Evolutionary conservation across 2,888 invertebrate species (phyloP), one percentile per base, ranked within the genome.

Genomic region (Ommatoiulus sabulosus): DNA sequence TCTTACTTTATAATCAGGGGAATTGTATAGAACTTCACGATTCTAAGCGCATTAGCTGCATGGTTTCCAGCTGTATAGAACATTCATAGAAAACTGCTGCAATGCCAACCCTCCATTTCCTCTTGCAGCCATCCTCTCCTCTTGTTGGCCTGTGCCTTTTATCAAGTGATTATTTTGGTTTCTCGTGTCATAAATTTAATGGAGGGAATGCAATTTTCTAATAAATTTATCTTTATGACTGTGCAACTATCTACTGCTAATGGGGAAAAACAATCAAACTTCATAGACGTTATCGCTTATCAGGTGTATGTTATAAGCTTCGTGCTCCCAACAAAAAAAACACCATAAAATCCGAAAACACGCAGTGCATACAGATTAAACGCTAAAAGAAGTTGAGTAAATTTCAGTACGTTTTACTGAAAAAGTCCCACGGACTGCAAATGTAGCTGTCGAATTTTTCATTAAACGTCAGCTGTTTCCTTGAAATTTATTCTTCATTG

Each of bases 151-250:
- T 72, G 24, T 72, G 72, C 72, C 72, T 72, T 72, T 72, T 72
- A 72, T 72, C 72, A 72, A 72, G 72, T 72, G 72, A 72, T 72
- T 72, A 72, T 72, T 72, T 72, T 72, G 72, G 72, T 24, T 72
- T 72, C 72, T 72, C 72, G 72, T 72, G 72, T 72, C 72, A 72
- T 72, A 72, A 87, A 87, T 48, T 87, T 46, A 35, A 87, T 87
- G 87, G 48, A 48, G 48, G 52, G 48, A 87, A 87, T 48, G 52
- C 46, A 48, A 87, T 87, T 87, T 87, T 52, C 52, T 48, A 87
- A 87, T 87, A 87, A 87, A 87, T 87, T 87, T 87, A 87, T 87
- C 87, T 87, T 87, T 87, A 87, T 87, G 87, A n/a, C 48, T 15
- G 35, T 52, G 46, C 52, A 52, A n/a, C 44, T 44, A 35, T 48